Evolutionary conservation across 2,888 invertebrate species (phyloP).

Genomic region (Cylindroiulus punctatus): DNA sequence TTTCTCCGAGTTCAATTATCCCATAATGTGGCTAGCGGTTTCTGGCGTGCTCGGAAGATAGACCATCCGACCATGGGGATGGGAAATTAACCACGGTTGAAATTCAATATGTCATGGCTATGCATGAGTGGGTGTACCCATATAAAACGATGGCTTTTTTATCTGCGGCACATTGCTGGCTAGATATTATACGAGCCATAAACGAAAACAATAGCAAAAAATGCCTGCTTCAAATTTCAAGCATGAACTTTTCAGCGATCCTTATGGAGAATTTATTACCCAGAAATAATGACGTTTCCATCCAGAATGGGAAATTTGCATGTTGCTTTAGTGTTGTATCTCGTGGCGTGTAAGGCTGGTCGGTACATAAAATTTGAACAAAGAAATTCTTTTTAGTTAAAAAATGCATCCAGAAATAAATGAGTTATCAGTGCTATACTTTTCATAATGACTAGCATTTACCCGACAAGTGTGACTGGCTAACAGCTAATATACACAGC

Average conservation of each 20-base stretch:
- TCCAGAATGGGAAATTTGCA: slow-evolving; percentile 2
- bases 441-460: too few species aligned
- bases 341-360: not conserved
- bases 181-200: slow-evolving; percentile 9
- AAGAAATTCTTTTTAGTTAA: not conserved
- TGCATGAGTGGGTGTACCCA: slow-evolving; percentile 13
- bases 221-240: slow-evolving; percentile 20
- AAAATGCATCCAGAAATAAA: not conserved
- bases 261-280: slow-evolving; percentile 33
- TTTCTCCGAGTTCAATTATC: not conserved
- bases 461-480: too few species aligned
- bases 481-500: too few species aligned
- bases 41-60: not conserved
- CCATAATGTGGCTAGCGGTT: slow-evolving; percentile 22
- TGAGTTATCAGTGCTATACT: too few species aligned
- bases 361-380: not conserved
- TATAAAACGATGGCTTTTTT: not conserved
- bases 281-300: not conserved
- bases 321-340: not conserved
- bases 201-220: slow-evolving; percentile 42
- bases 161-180: not conserved
- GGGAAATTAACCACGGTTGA: slow-evolving; percentile 18
- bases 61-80: not conserved
- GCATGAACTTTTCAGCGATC: slow-evolving; percentile 34
- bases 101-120: slow-evolving; percentile 34